phyloP scores from a whole-genome alignment of 2,797 vertebrate genomes.

The Erethizon dorsatum region DNA sequence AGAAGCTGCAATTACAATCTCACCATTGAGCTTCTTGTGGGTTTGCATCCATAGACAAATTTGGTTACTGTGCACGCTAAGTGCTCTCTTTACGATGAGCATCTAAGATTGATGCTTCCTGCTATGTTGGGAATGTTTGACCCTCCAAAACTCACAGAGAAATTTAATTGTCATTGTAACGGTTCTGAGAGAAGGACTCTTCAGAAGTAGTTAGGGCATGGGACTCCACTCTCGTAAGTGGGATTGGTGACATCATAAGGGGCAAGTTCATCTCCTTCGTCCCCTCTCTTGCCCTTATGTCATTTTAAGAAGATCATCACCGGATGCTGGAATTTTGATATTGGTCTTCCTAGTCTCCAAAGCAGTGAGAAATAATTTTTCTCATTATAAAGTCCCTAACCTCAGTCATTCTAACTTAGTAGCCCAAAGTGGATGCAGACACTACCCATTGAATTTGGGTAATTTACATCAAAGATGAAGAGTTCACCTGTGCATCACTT shows the following conservation, averaged over 20 bases:
- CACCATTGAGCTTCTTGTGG: neutral
- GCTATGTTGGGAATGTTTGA: neutral
- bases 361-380: too few relatives aligned
- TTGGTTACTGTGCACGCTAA: too few relatives aligned
- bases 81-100: neutral
- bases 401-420: neutral
- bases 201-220: neutral
- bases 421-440: neutral
- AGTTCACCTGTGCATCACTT: neutral
- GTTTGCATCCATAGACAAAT: neutral
- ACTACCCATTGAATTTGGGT: neutral
- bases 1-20: neutral
- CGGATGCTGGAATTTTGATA: neutral
- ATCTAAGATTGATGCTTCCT: neutral
- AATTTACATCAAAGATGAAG: neutral
- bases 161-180: neutral
- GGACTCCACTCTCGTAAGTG: neutral
- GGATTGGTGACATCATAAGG: neutral
- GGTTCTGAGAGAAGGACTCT: neutral
- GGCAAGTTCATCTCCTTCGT: neutral
- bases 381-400: neutral
- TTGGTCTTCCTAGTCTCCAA: neutral
- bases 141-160: neutral
- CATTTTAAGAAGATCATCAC: neutral
- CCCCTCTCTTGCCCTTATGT: neutral